phyloP scores from a whole-genome alignment of 2,888 invertebrate species.

The Gasteruption jaculator region DNA sequence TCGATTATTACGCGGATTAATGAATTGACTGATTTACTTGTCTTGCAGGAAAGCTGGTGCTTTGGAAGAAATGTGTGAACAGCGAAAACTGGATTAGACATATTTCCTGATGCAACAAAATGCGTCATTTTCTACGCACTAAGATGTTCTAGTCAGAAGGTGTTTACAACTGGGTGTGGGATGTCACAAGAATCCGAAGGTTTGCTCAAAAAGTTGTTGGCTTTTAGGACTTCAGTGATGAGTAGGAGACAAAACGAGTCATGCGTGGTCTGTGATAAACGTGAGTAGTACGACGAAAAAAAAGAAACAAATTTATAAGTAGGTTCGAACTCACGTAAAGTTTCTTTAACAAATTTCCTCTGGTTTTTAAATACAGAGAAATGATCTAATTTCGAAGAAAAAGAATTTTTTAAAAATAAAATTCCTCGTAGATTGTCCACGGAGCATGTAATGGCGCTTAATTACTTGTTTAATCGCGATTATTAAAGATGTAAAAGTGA shows the following conservation, averaged over 20 bases:
- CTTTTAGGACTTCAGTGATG: constrained; percentile 47
- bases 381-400: not conserved
- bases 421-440: too few relatives aligned
- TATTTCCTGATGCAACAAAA: constrained; percentile 26
- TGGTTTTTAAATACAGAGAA: constrained; percentile 8
- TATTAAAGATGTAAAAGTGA: too few relatives aligned
- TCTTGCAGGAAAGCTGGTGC: constrained; percentile 40
- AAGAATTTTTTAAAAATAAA: too few relatives aligned
- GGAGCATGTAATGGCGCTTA: too few relatives aligned
- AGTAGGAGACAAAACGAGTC: constrained; percentile 46
- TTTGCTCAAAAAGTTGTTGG: constrained; percentile 49
- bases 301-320: constrained; percentile 34
- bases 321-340: constrained; percentile 30
- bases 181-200: constrained; percentile 37
- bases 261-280: constrained; percentile 51
- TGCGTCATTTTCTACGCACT: constrained; percentile 28
- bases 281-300: too few relatives aligned
- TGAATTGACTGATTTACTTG: constrained; percentile 13
- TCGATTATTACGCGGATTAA: not conserved
- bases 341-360: too few relatives aligned
- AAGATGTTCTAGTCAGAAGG: constrained; percentile 47
- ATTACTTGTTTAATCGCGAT: too few relatives aligned
- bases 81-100: constrained; percentile 45
- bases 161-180: constrained; percentile 35
- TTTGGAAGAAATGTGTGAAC: constrained; percentile 45